A percentile compares a stretch with the other conserved stretches of the same genome.
Evolutionary conservation across 2,888 invertebrate species (phyloP).

Genomic region (Trypoxylon attenuatum): DNA sequence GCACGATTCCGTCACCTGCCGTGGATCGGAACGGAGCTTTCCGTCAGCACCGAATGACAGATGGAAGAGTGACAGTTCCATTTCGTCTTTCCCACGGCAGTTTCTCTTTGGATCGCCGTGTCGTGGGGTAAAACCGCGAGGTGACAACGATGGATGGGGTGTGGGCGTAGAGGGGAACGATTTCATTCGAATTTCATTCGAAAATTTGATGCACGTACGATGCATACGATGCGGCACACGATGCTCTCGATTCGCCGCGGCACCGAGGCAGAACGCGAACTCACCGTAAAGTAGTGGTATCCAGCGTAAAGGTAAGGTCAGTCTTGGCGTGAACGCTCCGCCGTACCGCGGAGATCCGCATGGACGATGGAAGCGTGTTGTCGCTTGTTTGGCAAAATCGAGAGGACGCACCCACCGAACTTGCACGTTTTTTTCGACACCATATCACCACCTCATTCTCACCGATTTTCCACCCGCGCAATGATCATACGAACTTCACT

Average conservation of each 20-base stretch:
- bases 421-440: slow-evolving; percentile 50
- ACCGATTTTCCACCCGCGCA: slow-evolving; percentile 2
- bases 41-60: slow-evolving; percentile 1
- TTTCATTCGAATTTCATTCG: no score
- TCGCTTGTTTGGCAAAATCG: no score
- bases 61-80: background rate
- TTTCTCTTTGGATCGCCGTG: background rate
- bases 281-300: slow-evolving; percentile 71
- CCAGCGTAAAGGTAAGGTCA: slow-evolving; percentile 65
- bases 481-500: background rate
- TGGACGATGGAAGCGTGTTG: background rate
- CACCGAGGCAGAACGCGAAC: no score
- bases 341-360: slow-evolving; percentile 15
- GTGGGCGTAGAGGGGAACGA: background rate
- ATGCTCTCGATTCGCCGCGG: no score
- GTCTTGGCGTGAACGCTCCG: slow-evolving; percentile 48
- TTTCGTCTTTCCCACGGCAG: background rate
- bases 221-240: no score
- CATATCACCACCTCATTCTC: slow-evolving; percentile 59
- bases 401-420: no score
- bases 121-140: no score
- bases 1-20: slow-evolving; percentile 64
- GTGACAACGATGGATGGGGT: background rate
- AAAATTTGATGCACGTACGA: no score
- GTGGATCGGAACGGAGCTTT: slow-evolving; percentile 48